Base-by-base conservation (phyloP, 2,113 vertebrate species). In the Entomyzon cyanotis region DNA sequence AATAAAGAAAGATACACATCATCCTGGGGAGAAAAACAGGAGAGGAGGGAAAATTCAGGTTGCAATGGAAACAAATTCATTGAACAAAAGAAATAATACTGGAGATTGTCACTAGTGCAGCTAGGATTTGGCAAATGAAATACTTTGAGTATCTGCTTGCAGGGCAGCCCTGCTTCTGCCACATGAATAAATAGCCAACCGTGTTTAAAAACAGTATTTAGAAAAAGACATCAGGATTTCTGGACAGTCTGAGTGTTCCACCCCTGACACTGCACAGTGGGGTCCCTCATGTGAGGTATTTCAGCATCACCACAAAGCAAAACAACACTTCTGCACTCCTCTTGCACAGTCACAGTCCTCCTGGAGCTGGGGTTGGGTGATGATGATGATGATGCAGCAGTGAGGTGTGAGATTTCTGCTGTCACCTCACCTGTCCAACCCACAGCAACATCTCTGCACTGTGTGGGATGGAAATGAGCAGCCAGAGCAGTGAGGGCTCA, bases 71-170 rank as follows among this genome's bases (percentile, higher is more conserved):
- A 62, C 12, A 70, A 69, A 13, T 44, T 49, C 49, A 68, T 56
- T 47, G 46, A 81, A 59, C 47, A 52, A 42, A 69, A 58, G 68
- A 64, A 84, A 41, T 95, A 97, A 97, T 89, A 97, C 96, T 97
- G 95, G 50, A 95, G 81, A 63, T 35, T 55, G 81, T 90, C 83
- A 80, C 68, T 37, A 90, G 91, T 56, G 62, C 93, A 95, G 62
- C 58, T 50, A 80, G 37, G 74, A 69, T 86, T 81, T 77, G 85
- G 90, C 90, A 94, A 84, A 89, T 35, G 46, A 88, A 69, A 81
- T 86, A 76, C 79, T 89, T 70, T 12, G 84, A 84, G 77, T 31
- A 69, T 2, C 73, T 20, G 31, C 55, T 33, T 81, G 55, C 84
- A 86, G 91, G 79, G 58, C 81, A 64, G 84, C 58, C 83, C 71